Base-by-base conservation (phyloP, 2,888 invertebrate genomes). In the Pedicia rivosa region DNA sequence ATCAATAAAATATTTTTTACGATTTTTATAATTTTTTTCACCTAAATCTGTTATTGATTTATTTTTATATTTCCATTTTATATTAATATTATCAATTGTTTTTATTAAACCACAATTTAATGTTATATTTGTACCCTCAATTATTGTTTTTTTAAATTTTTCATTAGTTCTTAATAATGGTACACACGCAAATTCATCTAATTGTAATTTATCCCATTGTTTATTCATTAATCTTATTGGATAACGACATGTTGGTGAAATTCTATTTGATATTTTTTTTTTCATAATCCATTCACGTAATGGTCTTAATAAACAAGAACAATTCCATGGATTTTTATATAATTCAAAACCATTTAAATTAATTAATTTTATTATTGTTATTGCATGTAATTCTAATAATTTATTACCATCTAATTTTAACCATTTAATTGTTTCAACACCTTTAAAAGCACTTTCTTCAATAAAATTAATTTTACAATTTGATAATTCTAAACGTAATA, bases 321-420 rank as follows among this genome's bases (percentile, higher is more conserved):
- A 86, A 55, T 82, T 78, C 82, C 84, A 84, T 1, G 78, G 79
- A 57, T 86, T 86, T 41, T 68, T 71, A n/a, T 78, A 73, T 44
- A 86, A 57, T 49, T 80, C 80, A 42, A 86, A 60, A 10, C 79
- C 81, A 51, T 81, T 78, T 36, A 86, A 58, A 43, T 72, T 74
- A 44, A 73, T 64, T 31, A 84, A 58, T 8, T 74, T 68, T 2
- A 74, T 77, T 41, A 86, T 63, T 9, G 76, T 72, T 3, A 13
- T 5, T 10, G 79, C 69, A 39, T 69, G 66, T 10, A 83, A 66
- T 41, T 75, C 72, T 34, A 69, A 66, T 42, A 87, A 54, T 50
- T 69, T 71, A 54, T 87, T 87, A 47, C 74, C 74, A 52, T 81
- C 81, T 38, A 86, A 61, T 53, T 78, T 79, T 40, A 86, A 66